Evolutionary conservation across 2,888 invertebrate species (phyloP).

Genomic region (Cosmorhoe ocellata): DNA sequence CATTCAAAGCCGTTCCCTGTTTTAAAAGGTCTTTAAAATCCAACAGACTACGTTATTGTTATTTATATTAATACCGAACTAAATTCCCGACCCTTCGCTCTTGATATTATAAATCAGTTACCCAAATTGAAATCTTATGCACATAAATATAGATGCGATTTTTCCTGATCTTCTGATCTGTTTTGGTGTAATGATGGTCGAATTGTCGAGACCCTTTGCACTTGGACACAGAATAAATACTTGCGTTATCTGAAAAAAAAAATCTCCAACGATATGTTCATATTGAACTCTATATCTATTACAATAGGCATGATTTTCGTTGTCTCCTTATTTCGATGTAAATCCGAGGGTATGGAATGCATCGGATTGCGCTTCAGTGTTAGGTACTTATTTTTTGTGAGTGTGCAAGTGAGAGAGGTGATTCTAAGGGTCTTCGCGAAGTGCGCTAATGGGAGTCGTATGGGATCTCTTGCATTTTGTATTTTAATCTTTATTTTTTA

Average conservation of each 20-base stretch:
- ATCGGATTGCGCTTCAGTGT: conserved; percentile 70
- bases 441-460: conserved; percentile 76
- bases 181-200: conserved; percentile 55
- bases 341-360: conserved; percentile 71
- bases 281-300: conserved; percentile 47
- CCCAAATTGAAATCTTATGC: conserved; percentile 1
- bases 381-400: conserved; percentile 77
- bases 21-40: conserved; percentile 66
- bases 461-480: conserved; percentile 61
- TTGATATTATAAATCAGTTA: conserved; percentile 24
- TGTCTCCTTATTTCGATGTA: conserved; percentile 43
- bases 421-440: conserved; percentile 65
- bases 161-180: not conserved
- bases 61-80: conserved; percentile 73
- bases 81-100: conserved; percentile 48
- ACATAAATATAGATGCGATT: not conserved
- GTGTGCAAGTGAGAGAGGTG: conserved; percentile 62
- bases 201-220: conserved; percentile 48
- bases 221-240: conserved; percentile 43
- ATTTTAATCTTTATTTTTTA: conserved; percentile 49
- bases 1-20: conserved; percentile 74
- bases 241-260: conserved; percentile 20
- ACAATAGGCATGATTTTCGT: conserved; percentile 42
- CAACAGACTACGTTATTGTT: conserved; percentile 72
- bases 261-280: conserved; percentile 18